Evolutionary conservation across 2,797 vertebrate species (phyloP).

Genomic region (Hypotaenidia okinawae): DNA sequence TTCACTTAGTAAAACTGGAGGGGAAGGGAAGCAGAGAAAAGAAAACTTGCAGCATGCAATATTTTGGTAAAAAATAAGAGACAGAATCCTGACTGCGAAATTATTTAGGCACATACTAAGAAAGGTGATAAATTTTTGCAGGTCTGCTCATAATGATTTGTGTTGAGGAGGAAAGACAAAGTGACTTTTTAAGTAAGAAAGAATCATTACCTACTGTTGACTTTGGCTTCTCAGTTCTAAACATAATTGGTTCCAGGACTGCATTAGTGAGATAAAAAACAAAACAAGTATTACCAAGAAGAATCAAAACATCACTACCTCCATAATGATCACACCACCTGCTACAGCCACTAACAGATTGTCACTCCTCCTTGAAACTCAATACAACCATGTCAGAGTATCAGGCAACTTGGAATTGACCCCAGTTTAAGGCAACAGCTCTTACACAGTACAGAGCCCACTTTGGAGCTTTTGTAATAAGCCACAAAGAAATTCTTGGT

Average conservation of each 20-base stretch:
- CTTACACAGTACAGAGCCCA: neutral
- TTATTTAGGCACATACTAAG: neutral
- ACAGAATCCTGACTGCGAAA: neutral
- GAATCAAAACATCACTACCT: neutral
- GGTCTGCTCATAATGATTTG: neutral
- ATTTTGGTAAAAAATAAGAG: neutral
- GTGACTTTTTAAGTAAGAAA: neutral
- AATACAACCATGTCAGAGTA: neutral
- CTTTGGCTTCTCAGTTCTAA: constrained; percentile 60
- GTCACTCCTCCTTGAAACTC: neutral
- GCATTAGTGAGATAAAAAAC: neutral
- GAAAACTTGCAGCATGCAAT: neutral
- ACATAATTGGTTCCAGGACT: constrained; percentile 56
- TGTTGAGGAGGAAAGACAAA: neutral
- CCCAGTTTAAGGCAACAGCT: neutral
- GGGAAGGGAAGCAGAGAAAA: neutral
- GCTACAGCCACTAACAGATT: neutral
- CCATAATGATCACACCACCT: neutral
- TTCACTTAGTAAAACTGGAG: neutral
- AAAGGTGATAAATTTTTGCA: neutral
- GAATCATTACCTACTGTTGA: constrained; percentile 63
- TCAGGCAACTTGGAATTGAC: neutral
- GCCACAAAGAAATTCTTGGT: neutral
- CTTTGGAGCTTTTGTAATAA: neutral
- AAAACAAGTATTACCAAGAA: constrained; percentile 41